phyloP scores from a whole-genome alignment of 2,888 invertebrate genomes.

The Cacoxenus indagator region DNA sequence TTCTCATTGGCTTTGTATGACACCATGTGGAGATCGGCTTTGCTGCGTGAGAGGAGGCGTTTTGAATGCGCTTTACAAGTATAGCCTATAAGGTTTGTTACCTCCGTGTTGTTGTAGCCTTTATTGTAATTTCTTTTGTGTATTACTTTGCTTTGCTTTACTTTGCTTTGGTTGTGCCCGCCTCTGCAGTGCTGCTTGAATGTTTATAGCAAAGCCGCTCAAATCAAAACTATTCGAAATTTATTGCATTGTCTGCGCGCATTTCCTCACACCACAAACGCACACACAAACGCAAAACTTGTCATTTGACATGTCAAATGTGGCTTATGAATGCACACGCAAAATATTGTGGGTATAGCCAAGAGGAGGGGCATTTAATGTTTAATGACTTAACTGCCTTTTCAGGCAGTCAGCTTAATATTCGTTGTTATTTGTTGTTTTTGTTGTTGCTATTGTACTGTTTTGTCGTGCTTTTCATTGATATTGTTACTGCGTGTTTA shows the following conservation, averaged over 20 bases:
- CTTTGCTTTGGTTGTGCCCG: slow-evolving; percentile 5
- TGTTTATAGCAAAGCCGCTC: slow-evolving; percentile 1
- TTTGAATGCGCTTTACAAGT: too few relatives aligned
- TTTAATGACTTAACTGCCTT: slow-evolving; percentile 10
- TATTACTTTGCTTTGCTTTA: slow-evolving; percentile 23
- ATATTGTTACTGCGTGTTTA: background rate
- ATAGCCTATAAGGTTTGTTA: slow-evolving; percentile 13
- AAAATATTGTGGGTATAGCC: background rate
- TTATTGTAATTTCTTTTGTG: slow-evolving; percentile 12
- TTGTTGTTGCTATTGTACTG: slow-evolving; percentile 16
- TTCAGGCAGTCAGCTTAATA: background rate
- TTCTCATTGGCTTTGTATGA: slow-evolving; percentile 40
- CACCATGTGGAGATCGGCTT: slow-evolving; percentile 6
- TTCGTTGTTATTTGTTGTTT: slow-evolving; percentile 16
- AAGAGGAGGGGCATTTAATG: slow-evolving; percentile 6
- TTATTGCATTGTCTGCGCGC: background rate
- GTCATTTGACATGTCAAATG: slow-evolving; percentile 10
- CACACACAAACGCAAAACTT: background rate
- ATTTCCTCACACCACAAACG: background rate
- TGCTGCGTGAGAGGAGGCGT: too few relatives aligned
- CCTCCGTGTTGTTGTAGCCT: slow-evolving; percentile 11
- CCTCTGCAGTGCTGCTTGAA: background rate
- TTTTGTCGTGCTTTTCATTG: slow-evolving; percentile 1
- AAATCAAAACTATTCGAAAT: background rate
- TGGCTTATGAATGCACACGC: background rate